These are phyloP conservation scores for Cygnus atratus DNA, from an alignment of 2,113 vertebrate genomes.

Conservation along the genomic window DNA sequence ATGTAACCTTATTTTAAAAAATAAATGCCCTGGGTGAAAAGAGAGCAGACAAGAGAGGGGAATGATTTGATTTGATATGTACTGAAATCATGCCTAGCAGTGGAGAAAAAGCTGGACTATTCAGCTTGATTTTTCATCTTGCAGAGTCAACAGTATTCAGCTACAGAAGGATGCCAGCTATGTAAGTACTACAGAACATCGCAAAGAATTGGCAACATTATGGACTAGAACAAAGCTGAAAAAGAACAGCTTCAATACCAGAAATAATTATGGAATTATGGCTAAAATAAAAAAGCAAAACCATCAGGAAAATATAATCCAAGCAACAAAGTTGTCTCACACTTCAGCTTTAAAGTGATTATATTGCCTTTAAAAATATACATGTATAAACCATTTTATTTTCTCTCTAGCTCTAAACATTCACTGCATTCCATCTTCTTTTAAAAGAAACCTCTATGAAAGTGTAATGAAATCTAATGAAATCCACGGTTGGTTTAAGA, in stretches of 20 bases:
- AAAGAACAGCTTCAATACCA: not conserved
- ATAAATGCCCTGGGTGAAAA: conserved; percentile 27
- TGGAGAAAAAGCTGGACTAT: not conserved
- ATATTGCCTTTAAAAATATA: not conserved
- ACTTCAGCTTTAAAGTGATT: not conserved
- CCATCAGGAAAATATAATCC: not conserved
- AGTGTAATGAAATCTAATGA: not conserved
- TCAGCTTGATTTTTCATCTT: conserved; percentile 2
- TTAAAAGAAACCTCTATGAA: not conserved
- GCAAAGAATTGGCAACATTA: not conserved
- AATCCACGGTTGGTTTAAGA: not conserved
- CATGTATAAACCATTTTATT: not conserved
- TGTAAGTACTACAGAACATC: not conserved
- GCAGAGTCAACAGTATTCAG: not conserved
- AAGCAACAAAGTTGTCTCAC: not conserved
- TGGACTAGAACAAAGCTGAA: not conserved
- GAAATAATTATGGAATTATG: not conserved
- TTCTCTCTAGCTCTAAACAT: not conserved
- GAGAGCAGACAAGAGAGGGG: not conserved
- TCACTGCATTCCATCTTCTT: not conserved
- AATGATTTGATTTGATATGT: not conserved
- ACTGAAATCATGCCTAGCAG: not conserved
- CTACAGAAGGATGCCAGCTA: not conserved
- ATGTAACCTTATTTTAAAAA: conserved; percentile 61
- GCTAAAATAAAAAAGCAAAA: not conserved